Percentiles rank a stretch among this genome's conserved stretches.
These are phyloP conservation scores for Bubalus kerabau DNA, from an alignment of 2,113 vertebrate species.

Conservation along the genomic window DNA sequence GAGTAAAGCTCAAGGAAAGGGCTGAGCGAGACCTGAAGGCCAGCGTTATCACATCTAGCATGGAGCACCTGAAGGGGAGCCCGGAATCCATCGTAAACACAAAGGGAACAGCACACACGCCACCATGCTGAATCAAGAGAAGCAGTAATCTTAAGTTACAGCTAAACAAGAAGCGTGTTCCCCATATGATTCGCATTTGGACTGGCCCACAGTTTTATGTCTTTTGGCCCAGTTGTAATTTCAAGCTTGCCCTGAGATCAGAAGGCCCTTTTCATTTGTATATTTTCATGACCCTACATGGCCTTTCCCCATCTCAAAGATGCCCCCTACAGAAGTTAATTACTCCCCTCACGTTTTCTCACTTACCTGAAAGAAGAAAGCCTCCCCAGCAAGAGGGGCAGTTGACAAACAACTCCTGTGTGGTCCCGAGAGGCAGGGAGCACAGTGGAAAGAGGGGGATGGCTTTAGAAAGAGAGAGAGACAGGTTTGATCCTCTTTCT, in stretches of 20 bases:
- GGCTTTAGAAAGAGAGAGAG: too few species aligned
- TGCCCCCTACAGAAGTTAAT: background rate
- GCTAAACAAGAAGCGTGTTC: background rate
- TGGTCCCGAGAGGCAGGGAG: background rate
- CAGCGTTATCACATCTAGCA: accelerated
- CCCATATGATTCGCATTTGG: background rate
- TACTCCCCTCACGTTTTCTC: background rate
- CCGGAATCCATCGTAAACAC: accelerated
- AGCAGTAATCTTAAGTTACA: background rate
- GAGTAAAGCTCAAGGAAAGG: accelerated
- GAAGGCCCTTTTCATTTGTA: too few species aligned
- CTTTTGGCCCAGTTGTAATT: background rate
- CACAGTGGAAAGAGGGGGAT: accelerated
- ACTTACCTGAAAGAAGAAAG: background rate
- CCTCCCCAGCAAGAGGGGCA: background rate
- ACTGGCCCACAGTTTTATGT: background rate
- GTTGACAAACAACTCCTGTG: too few species aligned
- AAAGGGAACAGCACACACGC: too few species aligned
- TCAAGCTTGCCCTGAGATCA: background rate
- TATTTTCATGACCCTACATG: background rate
- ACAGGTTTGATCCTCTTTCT: background rate
- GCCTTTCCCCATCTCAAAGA: background rate
- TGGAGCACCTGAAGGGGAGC: accelerated
- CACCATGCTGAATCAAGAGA: background rate
- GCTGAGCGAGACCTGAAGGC: background rate